phyloP scores from a whole-genome alignment of 1,140 invertebrate genomes.

The Drosophila mauritiana region DNA sequence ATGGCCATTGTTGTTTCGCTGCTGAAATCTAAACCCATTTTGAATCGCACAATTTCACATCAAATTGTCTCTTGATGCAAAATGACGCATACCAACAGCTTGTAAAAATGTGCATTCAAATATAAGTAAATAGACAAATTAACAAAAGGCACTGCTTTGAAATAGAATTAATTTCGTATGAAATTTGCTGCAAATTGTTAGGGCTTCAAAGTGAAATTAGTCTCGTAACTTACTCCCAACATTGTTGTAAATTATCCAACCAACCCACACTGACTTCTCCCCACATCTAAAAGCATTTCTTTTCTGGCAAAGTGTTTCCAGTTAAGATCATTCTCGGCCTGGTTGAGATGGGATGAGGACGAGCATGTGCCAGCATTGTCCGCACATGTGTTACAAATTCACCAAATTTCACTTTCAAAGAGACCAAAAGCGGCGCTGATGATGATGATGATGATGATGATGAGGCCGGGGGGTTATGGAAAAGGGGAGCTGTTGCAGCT shows the following conservation, averaged over 20 bases:
- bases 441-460: slow-evolving; percentile 43
- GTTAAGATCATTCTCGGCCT: slow-evolving; percentile 18
- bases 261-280: not conserved
- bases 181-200: not conserved
- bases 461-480: slow-evolving; percentile 11
- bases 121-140: not conserved
- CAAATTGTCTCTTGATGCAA: not conserved
- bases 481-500: slow-evolving; percentile 20
- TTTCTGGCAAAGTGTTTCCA: slow-evolving; percentile 25
- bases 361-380: slow-evolving; percentile 8
- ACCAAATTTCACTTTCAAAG: slow-evolving; percentile 76
- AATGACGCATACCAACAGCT: not conserved
- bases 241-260: not conserved
- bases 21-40: not conserved
- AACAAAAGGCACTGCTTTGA: not conserved
- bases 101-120: not conserved
- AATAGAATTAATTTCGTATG: not conserved
- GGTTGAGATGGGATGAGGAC: not conserved
- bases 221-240: not conserved
- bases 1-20: not conserved
- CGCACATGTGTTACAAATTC: slow-evolving; percentile 50
- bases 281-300: slow-evolving; percentile 2
- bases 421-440: slow-evolving; percentile 38
- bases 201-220: not conserved
- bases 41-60: not conserved